A percentile compares a stretch with the other conserved stretches of the same genome.
These are phyloP conservation scores for Macropodus opercularis DNA, from an alignment of 2,797 vertebrate genomes.

Conservation along the genomic window DNA sequence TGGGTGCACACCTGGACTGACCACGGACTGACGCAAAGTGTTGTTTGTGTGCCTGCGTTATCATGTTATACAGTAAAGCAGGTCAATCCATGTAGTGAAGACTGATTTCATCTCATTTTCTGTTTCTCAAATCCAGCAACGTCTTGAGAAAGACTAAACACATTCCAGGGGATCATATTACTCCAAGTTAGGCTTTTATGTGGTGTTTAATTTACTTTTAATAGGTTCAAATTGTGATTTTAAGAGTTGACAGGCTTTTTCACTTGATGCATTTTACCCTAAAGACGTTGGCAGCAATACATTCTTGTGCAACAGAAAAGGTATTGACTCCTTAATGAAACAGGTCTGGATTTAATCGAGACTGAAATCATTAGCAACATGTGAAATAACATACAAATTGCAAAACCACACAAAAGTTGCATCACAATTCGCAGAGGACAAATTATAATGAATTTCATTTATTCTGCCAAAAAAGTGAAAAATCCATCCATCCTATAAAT, in stretches of 20 bases:
- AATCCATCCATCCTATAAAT: slow-evolving; percentile 22
- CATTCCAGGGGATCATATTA: slow-evolving; percentile 27
- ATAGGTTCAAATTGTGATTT: slow-evolving; percentile 35
- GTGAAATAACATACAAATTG: neutral
- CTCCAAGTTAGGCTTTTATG: slow-evolving; percentile 47
- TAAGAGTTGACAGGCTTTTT: slow-evolving; percentile 34
- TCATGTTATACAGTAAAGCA: neutral
- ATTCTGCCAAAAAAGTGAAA: neutral
- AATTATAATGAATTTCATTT: too few species aligned
- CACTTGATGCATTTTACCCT: slow-evolving; percentile 10
- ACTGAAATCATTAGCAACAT: slow-evolving; percentile 23
- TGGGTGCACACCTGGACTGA: slow-evolving; percentile 49
- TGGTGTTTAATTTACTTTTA: slow-evolving; percentile 43
- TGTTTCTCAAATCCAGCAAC: slow-evolving; percentile 17
- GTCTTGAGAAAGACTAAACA: slow-evolving; percentile 40
- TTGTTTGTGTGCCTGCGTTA: too few species aligned
- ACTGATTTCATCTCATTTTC: neutral
- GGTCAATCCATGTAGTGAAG: neutral
- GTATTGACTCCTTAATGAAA: slow-evolving; percentile 23
- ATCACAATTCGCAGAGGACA: neutral
- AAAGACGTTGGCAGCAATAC: slow-evolving; percentile 9
- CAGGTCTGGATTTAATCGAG: slow-evolving; percentile 11
- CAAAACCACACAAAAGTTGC: neutral
- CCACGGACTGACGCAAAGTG: too few species aligned
- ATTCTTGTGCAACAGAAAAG: slow-evolving; percentile 25